Conservation (phyloP, 2,888 invertebrate species). For the Andrena dorsata region DNA sequence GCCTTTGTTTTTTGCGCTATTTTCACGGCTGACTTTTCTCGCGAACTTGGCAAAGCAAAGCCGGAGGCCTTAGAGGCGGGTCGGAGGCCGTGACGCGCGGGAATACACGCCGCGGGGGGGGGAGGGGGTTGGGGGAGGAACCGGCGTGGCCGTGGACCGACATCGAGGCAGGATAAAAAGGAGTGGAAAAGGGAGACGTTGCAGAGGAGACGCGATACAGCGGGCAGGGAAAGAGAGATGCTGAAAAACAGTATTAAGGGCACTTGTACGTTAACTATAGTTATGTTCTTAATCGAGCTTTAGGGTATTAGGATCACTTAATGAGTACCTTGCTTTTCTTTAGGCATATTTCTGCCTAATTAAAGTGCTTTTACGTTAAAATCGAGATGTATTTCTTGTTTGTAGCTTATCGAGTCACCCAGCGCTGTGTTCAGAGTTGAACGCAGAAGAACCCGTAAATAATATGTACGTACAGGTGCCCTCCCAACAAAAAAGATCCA, state of each 20-base stretch:
- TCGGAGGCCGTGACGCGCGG: background rate
- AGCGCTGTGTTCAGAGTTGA: too few species aligned
- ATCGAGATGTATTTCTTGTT: too few species aligned
- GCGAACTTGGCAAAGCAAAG: conserved; percentile 59
- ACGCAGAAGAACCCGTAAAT: too few species aligned
- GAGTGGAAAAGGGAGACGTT: conserved; percentile 22
- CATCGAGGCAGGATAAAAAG: conserved; percentile 24
- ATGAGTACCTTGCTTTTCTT: too few species aligned
- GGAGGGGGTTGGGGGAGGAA: conserved; percentile 11
- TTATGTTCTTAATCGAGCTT: too few species aligned
- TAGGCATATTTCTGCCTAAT: too few species aligned
- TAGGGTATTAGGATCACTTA: too few species aligned
- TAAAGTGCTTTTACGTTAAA: too few species aligned
- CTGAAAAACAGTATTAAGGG: background rate
- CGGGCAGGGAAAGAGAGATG: conserved; percentile 9
- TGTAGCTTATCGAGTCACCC: too few species aligned
- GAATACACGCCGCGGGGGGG: conserved; percentile 8
- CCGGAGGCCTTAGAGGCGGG: background rate
- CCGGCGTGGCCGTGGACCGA: background rate
- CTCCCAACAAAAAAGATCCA: conserved; percentile 1
- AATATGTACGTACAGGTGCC: too few species aligned
- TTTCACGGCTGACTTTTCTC: conserved; percentile 30
- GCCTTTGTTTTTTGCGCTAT: conserved; percentile 33
- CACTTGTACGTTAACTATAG: background rate
- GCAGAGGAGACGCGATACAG: background rate